Evolutionary conservation across 2,113 vertebrate species (phyloP).

Genomic region (Rhineura floridana): DNA sequence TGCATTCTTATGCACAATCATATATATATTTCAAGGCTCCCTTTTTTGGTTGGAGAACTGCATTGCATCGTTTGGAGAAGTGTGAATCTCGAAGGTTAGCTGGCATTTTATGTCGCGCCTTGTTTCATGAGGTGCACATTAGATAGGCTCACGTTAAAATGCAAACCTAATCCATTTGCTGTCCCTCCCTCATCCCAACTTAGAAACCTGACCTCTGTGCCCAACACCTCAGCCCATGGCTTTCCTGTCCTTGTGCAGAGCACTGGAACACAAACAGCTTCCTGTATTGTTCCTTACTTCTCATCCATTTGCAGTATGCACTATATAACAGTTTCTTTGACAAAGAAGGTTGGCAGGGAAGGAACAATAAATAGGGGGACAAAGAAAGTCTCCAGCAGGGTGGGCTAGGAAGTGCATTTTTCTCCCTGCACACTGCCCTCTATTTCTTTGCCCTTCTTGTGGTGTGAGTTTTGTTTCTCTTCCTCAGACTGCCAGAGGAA

Average conservation of each 20-base stretch:
- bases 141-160: no score
- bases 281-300: background rate
- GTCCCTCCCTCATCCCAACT: background rate
- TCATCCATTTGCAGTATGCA: conserved; percentile 13
- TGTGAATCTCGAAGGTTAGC: no score
- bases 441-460: conserved; percentile 36
- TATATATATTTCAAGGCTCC: no score
- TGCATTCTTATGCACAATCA: no score
- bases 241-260: background rate
- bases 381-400: conserved; percentile 40
- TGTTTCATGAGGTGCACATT: no score
- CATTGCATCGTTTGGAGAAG: no score
- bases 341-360: conserved; percentile 10
- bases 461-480: conserved; percentile 56
- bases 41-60: no score
- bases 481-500: conserved; percentile 18
- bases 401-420: conserved; percentile 27
- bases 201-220: background rate
- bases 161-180: no score
- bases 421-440: conserved; percentile 39
- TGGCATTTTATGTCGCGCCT: no score
- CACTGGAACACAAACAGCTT: background rate
- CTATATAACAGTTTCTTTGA: background rate
- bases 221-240: background rate
- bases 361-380: conserved; percentile 13